A percentile compares a stretch with the other conserved stretches of the same genome.
phyloP scores from a whole-genome alignment of 2,113 vertebrate species.

The Ochotona princeps region DNA sequence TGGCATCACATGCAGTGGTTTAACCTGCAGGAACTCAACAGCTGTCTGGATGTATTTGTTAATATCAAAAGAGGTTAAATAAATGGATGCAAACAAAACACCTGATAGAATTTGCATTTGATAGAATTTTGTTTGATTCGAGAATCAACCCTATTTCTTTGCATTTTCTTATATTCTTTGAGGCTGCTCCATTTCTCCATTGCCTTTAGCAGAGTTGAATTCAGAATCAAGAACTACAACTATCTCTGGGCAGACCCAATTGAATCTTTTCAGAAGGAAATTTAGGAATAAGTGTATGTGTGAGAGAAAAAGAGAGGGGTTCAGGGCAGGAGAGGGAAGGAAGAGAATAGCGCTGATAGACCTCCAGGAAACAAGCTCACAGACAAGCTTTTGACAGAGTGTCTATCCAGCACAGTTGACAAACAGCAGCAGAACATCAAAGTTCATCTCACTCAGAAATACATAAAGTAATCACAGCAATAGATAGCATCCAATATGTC shows the following conservation, averaged over 20 bases:
- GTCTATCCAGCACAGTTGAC: neutral
- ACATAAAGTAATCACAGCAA: neutral
- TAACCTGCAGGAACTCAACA: no score
- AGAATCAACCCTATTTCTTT: neutral
- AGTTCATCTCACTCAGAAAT: neutral
- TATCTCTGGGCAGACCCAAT: neutral
- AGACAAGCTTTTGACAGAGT: neutral
- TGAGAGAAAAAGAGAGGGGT: neutral
- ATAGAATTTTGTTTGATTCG: neutral
- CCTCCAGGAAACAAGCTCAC: no score
- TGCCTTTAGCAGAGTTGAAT: neutral
- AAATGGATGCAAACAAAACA: neutral
- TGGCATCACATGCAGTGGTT: no score
- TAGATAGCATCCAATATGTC: neutral
- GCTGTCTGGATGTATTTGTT: neutral
- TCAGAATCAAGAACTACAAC: neutral
- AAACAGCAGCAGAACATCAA: neutral
- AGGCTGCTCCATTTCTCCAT: neutral
- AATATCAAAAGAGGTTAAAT: neutral
- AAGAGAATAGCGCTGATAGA: no score
- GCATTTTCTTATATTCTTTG: neutral
- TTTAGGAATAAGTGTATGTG: neutral
- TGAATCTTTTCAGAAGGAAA: neutral
- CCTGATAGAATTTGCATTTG: neutral
- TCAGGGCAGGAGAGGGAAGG: neutral